Base-by-base conservation (phyloP, 2,888 invertebrate genomes). In the Sinopyrophorus schimmeli region DNA sequence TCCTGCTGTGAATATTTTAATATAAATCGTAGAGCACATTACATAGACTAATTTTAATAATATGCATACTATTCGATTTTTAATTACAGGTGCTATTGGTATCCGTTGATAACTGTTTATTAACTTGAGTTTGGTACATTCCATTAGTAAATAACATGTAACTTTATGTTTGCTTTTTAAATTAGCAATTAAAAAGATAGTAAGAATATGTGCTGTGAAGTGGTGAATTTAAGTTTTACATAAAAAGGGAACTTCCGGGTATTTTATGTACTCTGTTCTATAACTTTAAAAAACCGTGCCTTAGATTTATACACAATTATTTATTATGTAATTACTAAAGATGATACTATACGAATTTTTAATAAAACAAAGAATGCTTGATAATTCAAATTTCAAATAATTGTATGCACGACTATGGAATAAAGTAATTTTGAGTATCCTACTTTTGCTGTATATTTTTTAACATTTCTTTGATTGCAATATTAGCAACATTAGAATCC, bases 231-330 rank as follows among this genome's bases (percentile, higher is more conserved):
- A n/a, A n/a, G 32, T 41, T 32, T 38, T 38, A 46, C 31, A 39
- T 38, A 28, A 15, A 30, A 38, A 30, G 21, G 9, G 37, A 15
- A 38, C 35, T 16, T 28, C 30, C 23, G 50, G 32, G 41, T 42
- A 21, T 47, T 41, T 39, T 28, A 40, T 44, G 43, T 35, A 32
- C 30, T 42, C 27, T 43, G 34, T 44, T 43, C 24, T 46, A 31
- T 51, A 47, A 48, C 49, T 37, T 48, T 55, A 34, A 40, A 39
- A 48, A 51, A 47, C 50, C 50, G 57, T 54, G 56, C 57, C 57
- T 57, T 54, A 57, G 48, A 53, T 38, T 27, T 37, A 20, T 31
- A 44, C 27, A 46, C 31, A 42, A 49, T 43, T 43, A 43, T 43
- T 49, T 43, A 42, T 48, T 41, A 17, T 43, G 39, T 34, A 49